These are phyloP conservation scores for Diabrotica balteata DNA, from an alignment of 2,888 invertebrate genomes.

Conservation along the genomic window DNA sequence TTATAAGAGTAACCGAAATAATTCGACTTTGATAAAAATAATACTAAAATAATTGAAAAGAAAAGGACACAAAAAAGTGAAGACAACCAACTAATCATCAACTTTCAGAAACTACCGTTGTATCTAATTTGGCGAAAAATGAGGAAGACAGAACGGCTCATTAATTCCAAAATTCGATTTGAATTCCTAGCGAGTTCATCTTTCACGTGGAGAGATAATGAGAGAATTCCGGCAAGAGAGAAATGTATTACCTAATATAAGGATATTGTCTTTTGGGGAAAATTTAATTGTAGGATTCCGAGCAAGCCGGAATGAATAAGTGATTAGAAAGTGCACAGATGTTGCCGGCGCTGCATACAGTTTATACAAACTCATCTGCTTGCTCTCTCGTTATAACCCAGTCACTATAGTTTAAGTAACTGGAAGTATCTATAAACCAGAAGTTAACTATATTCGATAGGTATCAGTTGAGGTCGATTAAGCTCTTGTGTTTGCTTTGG, in stretches of 20 bases:
- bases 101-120: conserved; percentile 30
- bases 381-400: background rate
- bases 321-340: conserved; percentile 36
- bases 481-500: too few species aligned
- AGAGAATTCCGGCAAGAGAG: conserved; percentile 54
- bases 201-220: conserved; percentile 50
- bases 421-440: background rate
- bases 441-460: too few species aligned
- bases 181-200: conserved; percentile 49
- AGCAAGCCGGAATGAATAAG: conserved; percentile 35
- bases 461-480: too few species aligned
- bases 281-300: conserved; percentile 53
- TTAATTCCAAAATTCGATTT: conserved; percentile 49
- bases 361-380: conserved; percentile 25
- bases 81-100: conserved; percentile 30
- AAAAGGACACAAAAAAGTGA: conserved; percentile 6
- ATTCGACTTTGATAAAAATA: background rate
- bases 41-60: background rate
- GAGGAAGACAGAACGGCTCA: conserved; percentile 44
- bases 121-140: conserved; percentile 36
- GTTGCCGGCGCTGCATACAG: conserved; percentile 26
- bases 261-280: conserved; percentile 55
- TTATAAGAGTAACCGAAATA: background rate
- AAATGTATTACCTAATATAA: conserved; percentile 59
- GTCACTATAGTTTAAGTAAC: conserved; percentile 2